Base-by-base conservation (phyloP, 2,797 vertebrate genomes). In the Artibeus jamaicensis region DNA sequence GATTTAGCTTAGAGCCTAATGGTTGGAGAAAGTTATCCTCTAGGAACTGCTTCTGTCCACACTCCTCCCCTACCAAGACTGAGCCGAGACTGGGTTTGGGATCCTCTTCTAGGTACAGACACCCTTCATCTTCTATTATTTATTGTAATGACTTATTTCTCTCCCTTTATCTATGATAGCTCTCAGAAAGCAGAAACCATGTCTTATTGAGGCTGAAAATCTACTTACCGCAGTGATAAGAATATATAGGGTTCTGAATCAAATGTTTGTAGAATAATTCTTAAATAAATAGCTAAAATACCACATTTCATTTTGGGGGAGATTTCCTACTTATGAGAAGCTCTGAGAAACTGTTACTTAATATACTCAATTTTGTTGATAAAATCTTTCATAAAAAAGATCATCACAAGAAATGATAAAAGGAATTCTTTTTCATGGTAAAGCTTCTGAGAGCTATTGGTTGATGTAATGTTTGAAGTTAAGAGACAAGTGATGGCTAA, bases 301-400 rank as follows among this genome's bases (percentile, higher is more conserved):
- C 15, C 9, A 50, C 22, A 14, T 34, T 76, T 94, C 37, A 87
- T 76, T 86, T 82, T 82, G 73, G 68, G 2, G 29, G 68, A 4
- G 29, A 89, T 86, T 83, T 78, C 26, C 55, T 91, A 42, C 37
- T 68, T 59, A 53, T 48, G 57, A 81, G 26, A 93, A 57, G 79
- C 29, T 90, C 50, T 73, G 53, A 90, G 50, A 78, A 89, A 78
- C 81, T 39, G 29, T 55, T 70, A 78, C 12, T 70, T 77, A 89
- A 84, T 34, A 85, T 50, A 91, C 26, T 55, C 46, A 89, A 62
- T 42, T 73, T 70, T 65, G 46, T 65, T 65, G 67, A 67, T 73
- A 94, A 73, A 82, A 82, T 53, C 50, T 94, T 92, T 77, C 44
- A 92, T 71, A 15, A 53, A 85, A 48, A 57, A 85, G 32, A 89